phyloP scores from a whole-genome alignment of 1,140 invertebrate genomes.

The Armadillidium nasatum region DNA sequence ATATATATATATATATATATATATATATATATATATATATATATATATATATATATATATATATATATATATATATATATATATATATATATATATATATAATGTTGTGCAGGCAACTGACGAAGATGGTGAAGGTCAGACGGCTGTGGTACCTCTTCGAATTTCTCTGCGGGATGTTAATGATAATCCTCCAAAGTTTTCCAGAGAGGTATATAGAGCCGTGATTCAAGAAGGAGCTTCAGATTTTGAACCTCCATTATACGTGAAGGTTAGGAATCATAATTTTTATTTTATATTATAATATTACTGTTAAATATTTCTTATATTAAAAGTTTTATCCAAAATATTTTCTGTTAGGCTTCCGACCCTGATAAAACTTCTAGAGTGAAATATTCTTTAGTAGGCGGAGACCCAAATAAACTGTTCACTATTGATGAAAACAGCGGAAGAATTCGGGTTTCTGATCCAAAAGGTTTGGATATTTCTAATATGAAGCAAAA shows the following conservation, averaged over 20 bases:
- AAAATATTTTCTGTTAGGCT: constrained; percentile 55
- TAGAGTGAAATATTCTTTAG: constrained; percentile 68
- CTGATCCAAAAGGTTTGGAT: constrained; percentile 58
- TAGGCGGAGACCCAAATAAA: constrained; percentile 59
- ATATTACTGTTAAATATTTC: background rate
- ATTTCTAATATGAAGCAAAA: constrained; percentile 59
- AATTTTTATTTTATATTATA: background rate
- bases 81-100: constrained; percentile 18
- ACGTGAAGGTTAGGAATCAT: constrained; percentile 47
- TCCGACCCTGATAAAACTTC: constrained; percentile 74
- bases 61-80: background rate
- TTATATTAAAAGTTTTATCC: constrained; percentile 20
- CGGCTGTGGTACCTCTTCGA: constrained; percentile 68
- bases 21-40: constrained; percentile 16
- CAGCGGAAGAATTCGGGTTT: constrained; percentile 64
- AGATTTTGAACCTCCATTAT: constrained; percentile 68
- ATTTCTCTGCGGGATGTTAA: constrained; percentile 76
- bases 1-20: too few relatives aligned
- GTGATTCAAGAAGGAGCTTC: constrained; percentile 76
- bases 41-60: constrained; percentile 17
- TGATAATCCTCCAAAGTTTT: constrained; percentile 76
- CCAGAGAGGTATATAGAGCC: constrained; percentile 64
- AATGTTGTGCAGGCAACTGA: constrained; percentile 68
- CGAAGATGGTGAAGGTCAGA: constrained; percentile 70
- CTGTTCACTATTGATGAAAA: constrained; percentile 65